Percentiles rank a stretch among this genome's conserved stretches.
These are phyloP conservation scores for Borostomias antarcticus DNA, from an alignment of 2,797 vertebrate genomes.

Conservation along the genomic window DNA sequence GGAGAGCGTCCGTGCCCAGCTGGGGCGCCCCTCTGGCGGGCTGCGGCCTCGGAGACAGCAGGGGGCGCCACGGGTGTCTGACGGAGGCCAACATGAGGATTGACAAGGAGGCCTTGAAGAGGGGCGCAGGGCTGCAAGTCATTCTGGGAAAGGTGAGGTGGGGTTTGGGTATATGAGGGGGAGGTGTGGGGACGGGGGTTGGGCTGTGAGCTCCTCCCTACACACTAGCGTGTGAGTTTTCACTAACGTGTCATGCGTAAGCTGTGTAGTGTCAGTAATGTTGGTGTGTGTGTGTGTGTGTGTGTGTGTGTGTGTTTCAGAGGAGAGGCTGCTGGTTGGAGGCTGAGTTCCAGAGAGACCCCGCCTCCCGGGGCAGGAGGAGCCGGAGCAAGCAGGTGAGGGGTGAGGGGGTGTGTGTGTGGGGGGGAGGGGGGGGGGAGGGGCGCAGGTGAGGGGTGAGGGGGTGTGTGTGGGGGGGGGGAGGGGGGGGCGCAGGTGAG, in stretches of 20 bases:
- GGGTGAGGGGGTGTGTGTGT: neutral
- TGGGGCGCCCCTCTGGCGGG: slow-evolving; percentile 61
- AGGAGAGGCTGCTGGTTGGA: slow-evolving; percentile 77
- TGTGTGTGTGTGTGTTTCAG: slow-evolving; percentile 56
- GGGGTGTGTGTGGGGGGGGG: slow-evolving; percentile 10
- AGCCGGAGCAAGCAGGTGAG: slow-evolving; percentile 73
- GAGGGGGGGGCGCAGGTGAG: slow-evolving; percentile 8
- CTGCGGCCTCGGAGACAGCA: slow-evolving; percentile 61
- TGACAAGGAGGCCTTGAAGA: slow-evolving; percentile 75
- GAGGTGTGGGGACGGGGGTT: neutral
- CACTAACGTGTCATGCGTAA: too few species aligned
- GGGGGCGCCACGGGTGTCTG: slow-evolving; percentile 55
- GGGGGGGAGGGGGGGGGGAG: neutral
- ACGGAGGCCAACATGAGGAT: slow-evolving; percentile 71
- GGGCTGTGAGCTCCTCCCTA: neutral
- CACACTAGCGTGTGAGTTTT: too few species aligned
- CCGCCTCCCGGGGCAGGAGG: slow-evolving; percentile 76
- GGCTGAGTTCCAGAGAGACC: slow-evolving; percentile 71
- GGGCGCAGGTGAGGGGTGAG: neutral
- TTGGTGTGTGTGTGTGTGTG: neutral
- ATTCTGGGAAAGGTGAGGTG: slow-evolving; percentile 75
- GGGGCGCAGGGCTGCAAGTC: slow-evolving; percentile 70
- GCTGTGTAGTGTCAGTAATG: neutral
- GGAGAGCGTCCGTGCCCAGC: slow-evolving; percentile 66
- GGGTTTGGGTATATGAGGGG: neutral